Evolutionary conservation across 2,113 vertebrate species (phyloP).

Genomic region (Tragelaphus imberbis): DNA sequence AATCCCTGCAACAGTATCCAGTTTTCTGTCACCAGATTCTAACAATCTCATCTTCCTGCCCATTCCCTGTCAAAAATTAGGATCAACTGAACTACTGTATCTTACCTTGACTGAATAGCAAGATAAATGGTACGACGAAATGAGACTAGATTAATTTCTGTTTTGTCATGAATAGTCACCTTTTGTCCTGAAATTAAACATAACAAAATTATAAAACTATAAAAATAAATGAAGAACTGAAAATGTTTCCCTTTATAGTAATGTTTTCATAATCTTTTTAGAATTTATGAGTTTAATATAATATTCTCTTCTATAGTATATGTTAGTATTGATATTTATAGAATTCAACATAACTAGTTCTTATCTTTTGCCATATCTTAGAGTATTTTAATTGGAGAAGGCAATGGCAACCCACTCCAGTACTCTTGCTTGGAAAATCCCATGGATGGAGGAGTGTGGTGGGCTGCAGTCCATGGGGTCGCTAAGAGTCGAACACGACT

Average conservation of each 20-base stretch:
- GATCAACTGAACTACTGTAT: background rate
- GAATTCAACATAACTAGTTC: background rate
- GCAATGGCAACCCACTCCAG: too few species aligned
- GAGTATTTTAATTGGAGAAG: background rate
- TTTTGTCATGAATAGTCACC: conserved; percentile 96
- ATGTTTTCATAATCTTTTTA: conserved; percentile 3
- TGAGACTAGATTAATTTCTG: conserved; percentile 96
- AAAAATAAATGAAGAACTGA: background rate
- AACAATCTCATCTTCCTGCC: background rate
- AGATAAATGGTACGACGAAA: conserved; percentile 99
- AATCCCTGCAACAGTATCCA: background rate
- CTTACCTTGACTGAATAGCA: conserved; percentile 98
- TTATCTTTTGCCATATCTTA: background rate
- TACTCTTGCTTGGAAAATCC: too few species aligned
- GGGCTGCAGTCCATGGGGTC: too few species aligned
- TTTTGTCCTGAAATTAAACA: conserved; percentile 83
- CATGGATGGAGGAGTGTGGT: too few species aligned
- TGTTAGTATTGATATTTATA: background rate
- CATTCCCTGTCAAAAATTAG: background rate
- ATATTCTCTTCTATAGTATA: background rate
- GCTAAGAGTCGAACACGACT: too few species aligned
- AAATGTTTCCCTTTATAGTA: background rate
- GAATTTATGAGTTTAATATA: background rate
- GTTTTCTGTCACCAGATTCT: background rate
- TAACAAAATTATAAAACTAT: conserved; percentile 39